Percentiles rank a stretch among this genome's conserved stretches.
phyloP scores from a whole-genome alignment of 2,113 vertebrate species.

The Rhipidura dahli region DNA sequence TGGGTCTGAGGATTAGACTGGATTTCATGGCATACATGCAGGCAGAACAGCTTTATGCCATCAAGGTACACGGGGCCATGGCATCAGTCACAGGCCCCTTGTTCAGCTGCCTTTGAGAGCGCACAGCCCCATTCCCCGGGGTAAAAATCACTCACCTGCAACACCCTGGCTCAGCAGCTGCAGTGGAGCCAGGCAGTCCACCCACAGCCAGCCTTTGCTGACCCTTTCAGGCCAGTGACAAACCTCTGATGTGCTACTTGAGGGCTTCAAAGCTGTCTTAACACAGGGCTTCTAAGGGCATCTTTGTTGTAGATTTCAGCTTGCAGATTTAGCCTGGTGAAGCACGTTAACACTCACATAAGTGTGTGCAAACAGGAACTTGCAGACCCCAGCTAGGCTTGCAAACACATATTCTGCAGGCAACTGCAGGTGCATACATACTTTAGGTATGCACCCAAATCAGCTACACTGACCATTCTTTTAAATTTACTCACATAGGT shows the following conservation, averaged over 20 bases:
- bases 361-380: not conserved
- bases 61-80: rapidly evolving
- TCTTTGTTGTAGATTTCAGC: not conserved
- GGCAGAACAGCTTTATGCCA: not conserved
- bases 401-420: not conserved
- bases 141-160: not conserved
- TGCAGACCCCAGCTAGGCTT: not conserved
- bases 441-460: not conserved
- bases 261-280: not conserved
- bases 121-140: not conserved
- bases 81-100: not conserved
- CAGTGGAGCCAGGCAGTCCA: rapidly evolving
- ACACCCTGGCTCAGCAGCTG: not conserved
- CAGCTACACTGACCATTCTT: not conserved
- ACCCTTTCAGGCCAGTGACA: not conserved
- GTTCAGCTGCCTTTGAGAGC: not conserved
- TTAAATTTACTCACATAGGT: not conserved
- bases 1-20: not conserved
- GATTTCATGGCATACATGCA: not conserved
- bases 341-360: not conserved
- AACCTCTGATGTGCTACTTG: not conserved
- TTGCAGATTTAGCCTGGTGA: not conserved
- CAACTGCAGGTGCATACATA: not conserved
- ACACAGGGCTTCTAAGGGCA: not conserved
- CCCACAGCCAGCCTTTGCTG: not conserved